Evolutionary conservation across 2,888 invertebrate genomes (phyloP), one percentile per base, ranked within the genome.

Genomic region (Lithosia quadra): DNA sequence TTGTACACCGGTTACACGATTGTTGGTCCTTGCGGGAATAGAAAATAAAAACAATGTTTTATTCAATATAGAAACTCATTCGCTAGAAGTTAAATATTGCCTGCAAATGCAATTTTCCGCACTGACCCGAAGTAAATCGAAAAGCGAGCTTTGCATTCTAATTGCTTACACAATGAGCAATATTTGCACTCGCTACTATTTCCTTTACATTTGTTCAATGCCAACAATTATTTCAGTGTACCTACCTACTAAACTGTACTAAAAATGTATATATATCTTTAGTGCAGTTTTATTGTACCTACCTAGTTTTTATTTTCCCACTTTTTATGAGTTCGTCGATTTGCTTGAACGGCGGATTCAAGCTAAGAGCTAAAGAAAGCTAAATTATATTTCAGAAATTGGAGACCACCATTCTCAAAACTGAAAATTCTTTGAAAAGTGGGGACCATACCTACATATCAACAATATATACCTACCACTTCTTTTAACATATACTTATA

Each of bases 121-220:
- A 67, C 67, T 78, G 80, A 82, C 73, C 80, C 75, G 76, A 84
- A 84, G 78, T 80, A 79, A 83, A 83, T 83, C 78, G 78, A 80
- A 72, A 63, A 78, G 76, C 81, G 66, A 76, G 81, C 84, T 82
- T 83, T 88, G 88, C 86, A 88, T 87, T 86, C 83, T 86, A 88
- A 88, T 87, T 84, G 85, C 81, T 74, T 68, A 73, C 70, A 81
- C 76, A 83, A 86, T 81, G 78, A 82, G 83, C 72, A 68, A 73
- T 80, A 83, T 79, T 49, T n/a, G 68, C 76, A 74, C 73, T 68
- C 72, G 72, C 71, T 39, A 63, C 11, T 22, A 34, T 56, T 56
- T 9, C 36, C 24, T 64, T n/a, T 56, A 64, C 22, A 9, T 34
- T 22, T 63, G 21, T 15, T 21, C 28, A 63, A 13, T 11, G 34